Evolutionary conservation across 2,113 vertebrate species (phyloP).

Genomic region (pig (Sus scrofa)): DNA sequence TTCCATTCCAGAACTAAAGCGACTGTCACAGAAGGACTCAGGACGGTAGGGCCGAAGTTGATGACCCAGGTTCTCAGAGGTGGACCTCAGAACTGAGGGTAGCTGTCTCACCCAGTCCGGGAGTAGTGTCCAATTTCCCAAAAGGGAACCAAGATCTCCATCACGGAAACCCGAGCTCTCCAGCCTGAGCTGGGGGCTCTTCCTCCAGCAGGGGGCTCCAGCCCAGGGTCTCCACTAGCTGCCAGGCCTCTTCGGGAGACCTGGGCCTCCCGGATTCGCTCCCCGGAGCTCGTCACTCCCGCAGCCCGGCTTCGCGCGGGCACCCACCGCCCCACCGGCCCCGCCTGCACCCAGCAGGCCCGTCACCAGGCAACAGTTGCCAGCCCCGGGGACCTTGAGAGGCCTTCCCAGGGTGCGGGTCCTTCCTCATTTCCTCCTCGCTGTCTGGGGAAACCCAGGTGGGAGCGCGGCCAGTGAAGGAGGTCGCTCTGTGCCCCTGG

Average conservation of each 20-base stretch:
- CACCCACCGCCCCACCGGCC: not conserved
- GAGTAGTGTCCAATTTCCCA: conserved; percentile 52
- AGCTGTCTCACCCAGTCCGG: conserved; percentile 4
- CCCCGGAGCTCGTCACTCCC: not conserved
- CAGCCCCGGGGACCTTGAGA: not conserved
- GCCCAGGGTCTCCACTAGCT: not conserved
- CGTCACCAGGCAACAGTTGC: conserved; percentile 72
- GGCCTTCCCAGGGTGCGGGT: not conserved
- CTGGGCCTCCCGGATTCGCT: conserved; percentile 42
- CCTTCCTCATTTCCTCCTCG: not conserved
- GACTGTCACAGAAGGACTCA: not conserved
- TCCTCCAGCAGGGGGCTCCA: not conserved
- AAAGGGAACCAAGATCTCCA: conserved; percentile 44
- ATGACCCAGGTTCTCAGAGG: not conserved
- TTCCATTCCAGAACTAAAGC: conserved; percentile 24
- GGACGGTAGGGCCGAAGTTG: not conserved
- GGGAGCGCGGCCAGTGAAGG: not conserved
- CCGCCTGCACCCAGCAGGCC: not conserved
- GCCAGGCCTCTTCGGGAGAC: not conserved
- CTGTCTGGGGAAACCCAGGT: not conserved
- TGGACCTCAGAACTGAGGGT: not conserved
- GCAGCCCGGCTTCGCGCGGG: not conserved
- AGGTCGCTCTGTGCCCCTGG: not conserved
- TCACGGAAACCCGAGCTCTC: conserved; percentile 55
- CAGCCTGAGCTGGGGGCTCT: not conserved